Percentiles rank a stretch among this genome's conserved stretches.
phyloP scores from a whole-genome alignment of 1,140 invertebrate species.

The Mizuhopecten yessoensis region DNA sequence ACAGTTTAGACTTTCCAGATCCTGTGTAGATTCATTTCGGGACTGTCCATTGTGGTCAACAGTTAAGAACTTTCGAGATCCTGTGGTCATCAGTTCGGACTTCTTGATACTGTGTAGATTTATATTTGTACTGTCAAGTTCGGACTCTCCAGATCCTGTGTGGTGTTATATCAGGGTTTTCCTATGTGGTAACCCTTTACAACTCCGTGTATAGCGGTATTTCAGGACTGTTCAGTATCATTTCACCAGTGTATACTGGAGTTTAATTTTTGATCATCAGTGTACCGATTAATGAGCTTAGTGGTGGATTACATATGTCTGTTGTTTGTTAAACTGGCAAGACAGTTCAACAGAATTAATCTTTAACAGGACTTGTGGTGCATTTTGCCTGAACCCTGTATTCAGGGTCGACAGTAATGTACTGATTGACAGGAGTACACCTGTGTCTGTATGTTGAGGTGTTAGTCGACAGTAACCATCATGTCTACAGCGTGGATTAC shows the following conservation, averaged over 20 bases:
- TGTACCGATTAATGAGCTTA: neutral
- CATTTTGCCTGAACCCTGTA: neutral
- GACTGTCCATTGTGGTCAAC: neutral
- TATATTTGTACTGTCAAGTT: neutral
- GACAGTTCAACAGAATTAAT: neutral
- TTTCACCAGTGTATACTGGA: neutral
- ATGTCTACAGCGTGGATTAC: constrained; percentile 40
- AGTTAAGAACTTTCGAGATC: no score
- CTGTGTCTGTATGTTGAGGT: neutral
- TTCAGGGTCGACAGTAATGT: neutral
- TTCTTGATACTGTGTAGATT: neutral
- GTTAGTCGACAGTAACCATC: neutral
- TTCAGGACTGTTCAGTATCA: neutral
- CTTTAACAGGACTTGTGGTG: neutral
- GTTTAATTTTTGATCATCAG: neutral
- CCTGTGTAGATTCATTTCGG: neutral
- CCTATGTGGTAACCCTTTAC: neutral
- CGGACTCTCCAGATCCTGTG: neutral
- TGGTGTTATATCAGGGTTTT: neutral
- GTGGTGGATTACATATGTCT: neutral
- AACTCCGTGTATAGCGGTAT: neutral
- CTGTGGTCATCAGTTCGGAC: neutral
- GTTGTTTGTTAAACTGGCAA: neutral
- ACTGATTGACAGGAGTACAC: neutral
- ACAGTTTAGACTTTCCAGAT: neutral